Conservation (phyloP, 2,888 invertebrate species). For the Eupithecia inturbata region DNA sequence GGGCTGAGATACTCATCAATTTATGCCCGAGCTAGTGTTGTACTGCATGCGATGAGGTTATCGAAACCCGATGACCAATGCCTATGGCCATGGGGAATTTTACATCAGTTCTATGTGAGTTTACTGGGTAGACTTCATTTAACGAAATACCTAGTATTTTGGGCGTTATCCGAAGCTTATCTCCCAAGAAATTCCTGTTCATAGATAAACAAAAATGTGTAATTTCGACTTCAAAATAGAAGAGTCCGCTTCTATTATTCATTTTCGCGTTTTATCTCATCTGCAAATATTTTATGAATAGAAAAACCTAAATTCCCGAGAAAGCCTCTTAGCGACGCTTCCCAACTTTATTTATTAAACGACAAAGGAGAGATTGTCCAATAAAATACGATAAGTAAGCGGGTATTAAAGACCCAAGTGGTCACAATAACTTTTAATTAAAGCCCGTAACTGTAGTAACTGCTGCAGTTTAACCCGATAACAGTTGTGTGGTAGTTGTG, state of each 20-base stretch:
- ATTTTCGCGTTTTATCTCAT: conserved; percentile 17
- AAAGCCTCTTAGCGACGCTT: conserved; percentile 21
- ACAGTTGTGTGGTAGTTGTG: conserved; percentile 21
- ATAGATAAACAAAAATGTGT: not conserved
- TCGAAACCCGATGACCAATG: conserved; percentile 20
- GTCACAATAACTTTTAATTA: conserved; percentile 26
- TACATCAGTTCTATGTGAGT: not conserved
- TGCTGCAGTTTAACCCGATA: conserved; percentile 24
- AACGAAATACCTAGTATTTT: conserved; percentile 1
- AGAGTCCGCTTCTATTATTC: conserved; percentile 12
- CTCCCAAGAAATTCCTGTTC: not conserved
- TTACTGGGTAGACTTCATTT: not conserved
- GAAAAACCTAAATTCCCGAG: conserved; percentile 4
- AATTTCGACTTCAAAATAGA: conserved; percentile 1
- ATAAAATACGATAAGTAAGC: conserved; percentile 8
- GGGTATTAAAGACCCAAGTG: conserved; percentile 8
- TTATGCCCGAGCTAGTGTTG: conserved; percentile 52
- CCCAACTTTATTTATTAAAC: conserved; percentile 16
- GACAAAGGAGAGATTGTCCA: conserved; percentile 5
- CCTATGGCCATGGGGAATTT: conserved; percentile 24
- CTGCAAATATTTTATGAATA: conserved; percentile 22
- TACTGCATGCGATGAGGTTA: conserved; percentile 23
- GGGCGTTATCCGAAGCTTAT: not conserved
- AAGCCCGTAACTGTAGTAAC: conserved; percentile 19
- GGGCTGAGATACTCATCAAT: conserved; percentile 58